Evolutionary conservation across 2,888 invertebrate genomes (phyloP).

Genomic region (Trilocha varians): DNA sequence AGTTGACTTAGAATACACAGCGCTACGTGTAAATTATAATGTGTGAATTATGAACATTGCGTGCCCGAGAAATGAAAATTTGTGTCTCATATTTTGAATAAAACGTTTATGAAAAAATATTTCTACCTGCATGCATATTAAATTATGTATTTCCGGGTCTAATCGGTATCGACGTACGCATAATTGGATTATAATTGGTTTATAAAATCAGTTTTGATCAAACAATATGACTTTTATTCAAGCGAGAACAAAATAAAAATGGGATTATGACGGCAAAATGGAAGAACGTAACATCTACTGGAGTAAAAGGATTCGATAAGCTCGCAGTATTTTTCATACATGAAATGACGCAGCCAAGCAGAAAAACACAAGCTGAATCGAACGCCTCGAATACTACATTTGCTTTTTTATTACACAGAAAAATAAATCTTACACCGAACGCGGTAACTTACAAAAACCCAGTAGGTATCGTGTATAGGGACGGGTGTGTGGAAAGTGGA

Average conservation of each 20-base stretch:
- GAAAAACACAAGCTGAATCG: neutral
- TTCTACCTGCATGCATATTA: too few species aligned
- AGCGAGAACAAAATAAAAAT: conserved; percentile 3
- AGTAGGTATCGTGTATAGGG: too few species aligned
- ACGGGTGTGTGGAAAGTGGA: too few species aligned
- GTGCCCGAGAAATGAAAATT: too few species aligned
- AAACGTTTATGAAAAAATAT: too few species aligned
- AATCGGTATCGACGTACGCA: too few species aligned
- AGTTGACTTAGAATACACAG: too few species aligned
- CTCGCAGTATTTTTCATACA: neutral
- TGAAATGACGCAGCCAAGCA: neutral
- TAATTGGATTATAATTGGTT: too few species aligned
- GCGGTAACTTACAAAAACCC: neutral
- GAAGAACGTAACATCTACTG: neutral
- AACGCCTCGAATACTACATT: conserved; percentile 5
- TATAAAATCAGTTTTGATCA: neutral
- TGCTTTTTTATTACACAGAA: conserved; percentile 9
- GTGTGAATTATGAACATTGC: too few species aligned
- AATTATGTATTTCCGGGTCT: too few species aligned
- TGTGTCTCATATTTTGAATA: too few species aligned
- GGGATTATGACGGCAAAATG: neutral
- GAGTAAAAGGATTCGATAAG: neutral
- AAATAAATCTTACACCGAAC: conserved; percentile 11
- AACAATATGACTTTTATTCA: neutral
- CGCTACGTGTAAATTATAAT: too few species aligned